Conservation (phyloP, 2,888 invertebrate species). For the Lagria hirta region DNA sequence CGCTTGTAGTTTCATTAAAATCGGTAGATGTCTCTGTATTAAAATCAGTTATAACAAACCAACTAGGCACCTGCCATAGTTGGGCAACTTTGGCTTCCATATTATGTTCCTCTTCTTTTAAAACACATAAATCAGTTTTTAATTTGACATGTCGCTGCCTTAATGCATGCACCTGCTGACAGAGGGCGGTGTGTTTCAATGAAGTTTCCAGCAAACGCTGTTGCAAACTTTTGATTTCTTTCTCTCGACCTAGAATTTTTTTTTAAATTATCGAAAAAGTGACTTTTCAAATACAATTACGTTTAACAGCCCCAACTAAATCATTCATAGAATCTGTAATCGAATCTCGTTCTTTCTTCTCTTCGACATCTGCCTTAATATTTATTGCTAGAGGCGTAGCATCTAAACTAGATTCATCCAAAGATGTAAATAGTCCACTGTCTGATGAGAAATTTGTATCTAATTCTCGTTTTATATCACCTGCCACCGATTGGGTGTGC, state of each 20-base stretch:
- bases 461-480: constrained; percentile 51
- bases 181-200: constrained; percentile 44
- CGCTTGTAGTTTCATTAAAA: no score
- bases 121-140: constrained; percentile 41
- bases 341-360: constrained; percentile 4
- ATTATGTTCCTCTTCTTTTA: constrained; percentile 46
- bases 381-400: constrained; percentile 42
- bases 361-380: no score
- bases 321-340: constrained; percentile 16
- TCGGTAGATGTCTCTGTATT: constrained; percentile 34
- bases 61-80: constrained; percentile 53
- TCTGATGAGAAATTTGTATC: constrained; percentile 35
- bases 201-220: constrained; percentile 44
- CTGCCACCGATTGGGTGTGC: constrained; percentile 56
- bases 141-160: constrained; percentile 47
- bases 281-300: constrained; percentile 9
- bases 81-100: constrained; percentile 47
- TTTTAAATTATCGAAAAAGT: constrained; percentile 9
- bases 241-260: constrained; percentile 50
- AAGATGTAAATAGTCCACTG: constrained; percentile 38
- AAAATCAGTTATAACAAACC: constrained; percentile 47
- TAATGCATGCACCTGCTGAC: constrained; percentile 45
- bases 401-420: constrained; percentile 53
- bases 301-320: constrained; percentile 11
- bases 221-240: constrained; percentile 48